Percentiles rank a stretch among this genome's conserved stretches.
Evolutionary conservation across 2,113 vertebrate genomes (phyloP).

Genomic region (Tyrannus savana): DNA sequence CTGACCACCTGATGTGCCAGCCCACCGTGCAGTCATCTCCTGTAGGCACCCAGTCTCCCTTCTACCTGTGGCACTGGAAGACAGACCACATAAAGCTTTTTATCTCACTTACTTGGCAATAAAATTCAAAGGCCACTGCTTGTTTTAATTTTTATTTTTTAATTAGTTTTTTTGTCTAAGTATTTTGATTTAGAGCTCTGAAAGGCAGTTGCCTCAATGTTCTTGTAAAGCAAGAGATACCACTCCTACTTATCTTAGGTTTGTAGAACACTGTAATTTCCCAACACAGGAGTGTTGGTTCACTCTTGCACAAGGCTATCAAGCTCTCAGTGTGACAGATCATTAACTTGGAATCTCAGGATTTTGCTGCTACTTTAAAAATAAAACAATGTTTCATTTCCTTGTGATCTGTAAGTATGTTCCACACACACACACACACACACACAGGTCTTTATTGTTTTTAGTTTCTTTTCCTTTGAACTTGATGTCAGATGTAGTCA

Average conservation of each 20-base stretch:
- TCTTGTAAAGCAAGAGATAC: not conserved
- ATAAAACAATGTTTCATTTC: not conserved
- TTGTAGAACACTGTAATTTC: not conserved
- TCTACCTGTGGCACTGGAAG: not conserved
- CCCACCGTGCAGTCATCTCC: accelerated
- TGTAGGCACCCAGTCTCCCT: not conserved
- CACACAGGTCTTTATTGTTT: not conserved
- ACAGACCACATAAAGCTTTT: not conserved
- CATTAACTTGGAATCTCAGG: not conserved
- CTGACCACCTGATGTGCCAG: not conserved
- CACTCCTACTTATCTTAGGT: not conserved
- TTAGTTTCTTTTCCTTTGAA: not conserved
- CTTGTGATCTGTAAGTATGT: not conserved
- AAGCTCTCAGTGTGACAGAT: not conserved
- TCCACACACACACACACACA: not conserved
- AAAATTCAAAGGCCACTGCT: not conserved
- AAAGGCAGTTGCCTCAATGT: not conserved
- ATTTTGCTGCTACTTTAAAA: not conserved
- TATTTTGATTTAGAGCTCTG: not conserved
- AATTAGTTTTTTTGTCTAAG: no score
- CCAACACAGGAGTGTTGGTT: not conserved
- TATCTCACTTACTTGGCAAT: not conserved
- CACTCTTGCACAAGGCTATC: not conserved
- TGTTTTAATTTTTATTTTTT: not conserved
- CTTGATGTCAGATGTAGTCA: not conserved